Base-by-base conservation (phyloP, 2,113 vertebrate genomes). In the Suricata suricatta region DNA sequence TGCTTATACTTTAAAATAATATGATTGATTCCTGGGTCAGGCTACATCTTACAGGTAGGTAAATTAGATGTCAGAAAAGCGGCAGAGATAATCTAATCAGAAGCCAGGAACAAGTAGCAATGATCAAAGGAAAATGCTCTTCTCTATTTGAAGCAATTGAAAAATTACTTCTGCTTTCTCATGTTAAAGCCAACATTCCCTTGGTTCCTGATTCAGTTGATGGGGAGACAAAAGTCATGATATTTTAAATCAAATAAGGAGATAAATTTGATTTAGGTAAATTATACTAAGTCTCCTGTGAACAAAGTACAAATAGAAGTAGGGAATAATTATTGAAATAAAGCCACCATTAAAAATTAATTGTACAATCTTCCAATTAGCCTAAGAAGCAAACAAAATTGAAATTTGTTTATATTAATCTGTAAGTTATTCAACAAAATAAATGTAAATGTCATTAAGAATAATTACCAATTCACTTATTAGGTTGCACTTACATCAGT, bases 161-260 rank as follows among this genome's bases (percentile, higher is more conserved):
- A 87, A 94, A 63, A 33, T 2, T 29, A 13, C 17, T 68, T 76
- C 44, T 8, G 35, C 3, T 0, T n/a, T 0, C 3, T 41, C 3
- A 10, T 50, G 2, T 31, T 9, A 16, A 3, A 72, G 7, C 0
- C 0, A 63, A n/a, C 4, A 29, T 8, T 2, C 33, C 14, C 0
- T 33, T 10, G 0, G 25, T 54, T 66, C 71, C 10, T 38, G 5
- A 1, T 35, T 64, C 31, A 38, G 3, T 0, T 7, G n/a, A 44
- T 7, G 0, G 0, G 15, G 25, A 76, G 33, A 54, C 0, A 85
- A 63, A 29, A 60, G 0, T 10, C 0, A 31, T 31, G 71, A 60
- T 0, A 5, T 0, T 50, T n/a, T 15, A 79, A 25, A 1, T 38
- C 25, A 11, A 60, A 47, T 0, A 21, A 35, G 41, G 8, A 8